Conservation (phyloP, 2,113 vertebrate genomes). For the Arizona elegans region DNA sequence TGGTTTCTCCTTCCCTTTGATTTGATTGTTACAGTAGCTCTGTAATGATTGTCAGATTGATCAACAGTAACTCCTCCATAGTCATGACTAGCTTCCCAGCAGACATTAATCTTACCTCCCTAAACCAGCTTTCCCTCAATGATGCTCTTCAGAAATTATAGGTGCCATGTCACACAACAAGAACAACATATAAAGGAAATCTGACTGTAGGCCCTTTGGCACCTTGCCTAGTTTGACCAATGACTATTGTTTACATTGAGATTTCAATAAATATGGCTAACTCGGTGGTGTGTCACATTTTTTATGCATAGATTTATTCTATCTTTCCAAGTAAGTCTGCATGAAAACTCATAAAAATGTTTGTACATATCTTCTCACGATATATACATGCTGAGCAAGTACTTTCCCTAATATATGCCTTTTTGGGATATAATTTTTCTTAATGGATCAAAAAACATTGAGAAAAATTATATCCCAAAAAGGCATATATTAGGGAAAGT, state of each 20-base stretch:
- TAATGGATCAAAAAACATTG: not conserved
- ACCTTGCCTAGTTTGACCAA: not conserved
- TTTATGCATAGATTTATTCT: not conserved
- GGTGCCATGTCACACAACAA: not conserved
- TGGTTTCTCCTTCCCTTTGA: not conserved
- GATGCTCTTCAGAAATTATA: not conserved
- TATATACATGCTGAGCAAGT: not conserved
- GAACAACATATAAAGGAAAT: not conserved
- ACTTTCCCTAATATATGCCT: not conserved
- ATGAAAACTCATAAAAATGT: not conserved
- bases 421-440: not conserved
- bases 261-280: not conserved
- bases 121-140: not conserved
- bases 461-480: too few species aligned
- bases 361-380: not conserved
- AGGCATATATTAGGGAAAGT: too few species aligned
- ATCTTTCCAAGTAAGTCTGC: not conserved
- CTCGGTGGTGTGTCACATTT: not conserved
- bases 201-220: not conserved
- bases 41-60: not conserved
- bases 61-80: not conserved
- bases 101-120: not conserved
- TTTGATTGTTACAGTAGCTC: not conserved
- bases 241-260: not conserved
- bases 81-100: not conserved